Conservation (phyloP, 2,113 vertebrate species). For the Leptosomus discolor region DNA sequence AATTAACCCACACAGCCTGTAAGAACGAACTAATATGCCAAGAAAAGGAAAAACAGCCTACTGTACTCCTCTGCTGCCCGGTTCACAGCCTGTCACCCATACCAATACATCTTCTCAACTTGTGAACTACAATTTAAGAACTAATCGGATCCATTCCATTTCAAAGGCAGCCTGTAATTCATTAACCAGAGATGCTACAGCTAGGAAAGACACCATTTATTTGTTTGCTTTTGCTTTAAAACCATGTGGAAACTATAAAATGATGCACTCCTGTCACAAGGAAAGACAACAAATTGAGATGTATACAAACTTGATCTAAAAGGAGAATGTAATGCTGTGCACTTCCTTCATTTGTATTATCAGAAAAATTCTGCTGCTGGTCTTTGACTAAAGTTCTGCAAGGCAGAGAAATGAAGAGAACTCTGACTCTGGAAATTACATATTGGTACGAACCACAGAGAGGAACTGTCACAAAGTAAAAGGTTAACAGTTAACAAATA, state of each 20-base stretch:
- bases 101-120: not conserved
- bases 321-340: accelerated
- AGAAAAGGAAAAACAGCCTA: not conserved
- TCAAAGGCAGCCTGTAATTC: not conserved
- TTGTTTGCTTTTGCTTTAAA: not conserved
- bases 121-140: not conserved
- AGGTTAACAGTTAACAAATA: not conserved
- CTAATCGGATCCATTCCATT: not conserved
- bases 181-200: not conserved
- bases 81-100: not conserved
- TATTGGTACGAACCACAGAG: not conserved
- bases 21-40: not conserved
- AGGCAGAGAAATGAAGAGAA: not conserved
- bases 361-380: not conserved
- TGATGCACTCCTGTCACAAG: accelerated
- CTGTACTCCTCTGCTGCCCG: not conserved
- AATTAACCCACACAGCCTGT: not conserved
- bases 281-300: not conserved
- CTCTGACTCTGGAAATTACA: not conserved
- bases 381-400: not conserved
- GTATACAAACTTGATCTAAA: too few relatives aligned
- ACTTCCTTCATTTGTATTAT: not conserved
- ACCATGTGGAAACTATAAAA: not conserved
- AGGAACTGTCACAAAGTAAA: not conserved
- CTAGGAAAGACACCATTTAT: not conserved